phyloP scores from a whole-genome alignment of 2,888 invertebrate species.

The Drosophila robusta region DNA sequence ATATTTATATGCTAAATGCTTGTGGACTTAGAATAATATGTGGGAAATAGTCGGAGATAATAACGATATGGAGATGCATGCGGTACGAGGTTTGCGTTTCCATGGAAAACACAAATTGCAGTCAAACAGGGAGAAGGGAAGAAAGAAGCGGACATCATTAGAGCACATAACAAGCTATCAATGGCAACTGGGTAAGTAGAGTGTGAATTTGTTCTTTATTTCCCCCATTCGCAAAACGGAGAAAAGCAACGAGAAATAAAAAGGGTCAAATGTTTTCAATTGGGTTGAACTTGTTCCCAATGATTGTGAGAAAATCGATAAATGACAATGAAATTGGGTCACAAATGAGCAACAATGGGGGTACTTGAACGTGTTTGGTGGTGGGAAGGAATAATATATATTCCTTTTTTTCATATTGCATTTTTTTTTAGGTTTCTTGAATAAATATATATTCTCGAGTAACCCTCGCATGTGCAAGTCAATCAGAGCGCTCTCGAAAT shows the following conservation, averaged over 20 bases:
- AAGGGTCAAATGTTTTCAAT: constrained; percentile 12
- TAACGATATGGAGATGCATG: neutral
- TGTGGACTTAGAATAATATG: constrained; percentile 21
- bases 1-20: constrained; percentile 5
- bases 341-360: constrained; percentile 4
- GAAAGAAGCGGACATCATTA: neutral
- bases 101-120: neutral
- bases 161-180: constrained; percentile 1
- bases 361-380: neutral
- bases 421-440: neutral
- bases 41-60: constrained; percentile 6
- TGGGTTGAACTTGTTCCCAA: constrained; percentile 17
- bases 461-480: neutral
- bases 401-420: neutral
- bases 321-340: constrained; percentile 23
- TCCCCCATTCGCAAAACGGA: neutral
- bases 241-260: neutral
- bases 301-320: constrained; percentile 32
- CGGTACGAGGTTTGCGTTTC: neutral
- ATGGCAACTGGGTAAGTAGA: constrained; percentile 7
- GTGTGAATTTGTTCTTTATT: constrained; percentile 1
- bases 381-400: neutral
- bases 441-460: no score
- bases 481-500: constrained; percentile 2
- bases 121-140: neutral